Base-by-base conservation (phyloP, 2,113 vertebrate genomes). In the Galeopterus variegatus region DNA sequence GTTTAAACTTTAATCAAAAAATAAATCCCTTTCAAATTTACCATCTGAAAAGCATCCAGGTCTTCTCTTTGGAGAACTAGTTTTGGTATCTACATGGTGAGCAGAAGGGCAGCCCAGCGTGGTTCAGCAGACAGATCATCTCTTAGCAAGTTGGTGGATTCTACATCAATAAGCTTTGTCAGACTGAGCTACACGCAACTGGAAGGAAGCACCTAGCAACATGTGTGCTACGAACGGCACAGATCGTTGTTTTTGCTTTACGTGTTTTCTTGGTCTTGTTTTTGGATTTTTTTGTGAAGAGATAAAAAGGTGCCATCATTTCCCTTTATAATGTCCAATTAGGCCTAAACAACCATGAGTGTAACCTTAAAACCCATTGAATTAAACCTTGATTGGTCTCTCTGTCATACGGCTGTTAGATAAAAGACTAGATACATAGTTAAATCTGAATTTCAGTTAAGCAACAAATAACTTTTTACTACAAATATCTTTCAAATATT, bases 391-490 rank as follows among this genome's bases (percentile, higher is more conserved):
- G 18, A 36, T 65, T 89, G 75, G 1, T 5, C 9, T 93, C 13
- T 87, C 69, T 62, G 13, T 69, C n/a, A 56, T 11, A 75, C 33
- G 54, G 18, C 58, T 52, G 58, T 1, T 50, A 80, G 24, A 87
- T 14, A 31, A 91, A 89, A 76, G 15, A n/a, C 8, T 50, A 75
- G 13, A 11, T 9, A 48, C 5, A 5, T 13, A 73, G 64, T 18
- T 67, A 67, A 83, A 41, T 31, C 58, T 76, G 67, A 70, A 24
- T 93, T 75, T 93, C 76, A 93, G 17, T 67, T 87, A 87, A 95
- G 56, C 33, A 72, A 65, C 31, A 23, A 77, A 31, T 33, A 50
- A 23, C 21, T 85, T 88, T 90, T 67, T 64, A 56, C 50, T 36
- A 33, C 14, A 75, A 36, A 1, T 33, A 5, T 75, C 21, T 89